Evolutionary conservation across 2,888 invertebrate species (phyloP), one percentile per base, ranked within the genome.

Genomic region (Leptinotarsa rubiginosa): DNA sequence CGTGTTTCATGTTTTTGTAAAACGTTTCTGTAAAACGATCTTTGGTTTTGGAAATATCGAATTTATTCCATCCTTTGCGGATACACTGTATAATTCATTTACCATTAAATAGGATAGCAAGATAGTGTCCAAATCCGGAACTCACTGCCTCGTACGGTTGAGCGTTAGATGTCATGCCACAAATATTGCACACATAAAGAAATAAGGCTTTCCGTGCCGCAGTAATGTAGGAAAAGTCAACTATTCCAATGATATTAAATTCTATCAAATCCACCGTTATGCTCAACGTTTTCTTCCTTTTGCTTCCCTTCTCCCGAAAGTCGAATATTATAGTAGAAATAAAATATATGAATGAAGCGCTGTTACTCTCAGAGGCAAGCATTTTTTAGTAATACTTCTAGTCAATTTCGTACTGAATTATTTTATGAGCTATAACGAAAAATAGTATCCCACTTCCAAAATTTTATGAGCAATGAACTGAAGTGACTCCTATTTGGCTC

Each of bases 401-500:
- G 62, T 66, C 79, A 78, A 79, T 81, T 80, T 65, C 75, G 75
- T 82, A 81, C 81, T 80, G 81, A 81, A 76, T 81, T 79, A 81
- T 81, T 82, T 81, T 80, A 80, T 78, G 81, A 80, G 79, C 78
- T 79, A 78, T 70, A 73, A 72, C n/a, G 76, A 74, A 79, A 77
- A 80, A 81, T 82, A 80, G 82, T 80, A 81, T 81, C 77, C 78
- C 79, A 81, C 81, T 83, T 83, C 82, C 83, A 81, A 74, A 84
- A 84, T 81, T 85, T 85, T 85, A 85, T 83, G 84, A 83, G 84
- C 84, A 81, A 83, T 84, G 85, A 84, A 85, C 82, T 77, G 80
- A 83, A 85, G 84, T 81, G 80, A 81, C 81, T 81, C 84, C 83
- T 83, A 75, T 82, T 81, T 83, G 83, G 41, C 41, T 41, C 41